Evolutionary conservation across 1,140 invertebrate genomes (phyloP), one percentile per base, ranked within the genome.

Genomic region (Seison nebaliae): DNA sequence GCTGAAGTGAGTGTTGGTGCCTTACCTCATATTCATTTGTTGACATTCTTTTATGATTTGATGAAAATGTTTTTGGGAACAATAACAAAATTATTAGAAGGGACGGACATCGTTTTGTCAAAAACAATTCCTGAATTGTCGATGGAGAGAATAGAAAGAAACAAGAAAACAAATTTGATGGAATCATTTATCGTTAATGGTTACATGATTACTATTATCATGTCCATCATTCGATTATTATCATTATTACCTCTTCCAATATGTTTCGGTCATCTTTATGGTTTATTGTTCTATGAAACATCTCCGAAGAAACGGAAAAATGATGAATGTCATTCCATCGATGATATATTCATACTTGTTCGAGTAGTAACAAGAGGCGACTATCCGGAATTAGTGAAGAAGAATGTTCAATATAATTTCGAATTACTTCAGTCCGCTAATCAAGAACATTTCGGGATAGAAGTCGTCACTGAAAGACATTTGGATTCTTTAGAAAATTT

Each of bases 271-370:
- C 91, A 91, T 58, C 79, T 83, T 53, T 63, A 75, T 40, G 84
- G 81, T 35, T 59, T 94, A 19, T 69, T 76, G 20, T 66, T 79
- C 42, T 93, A 81, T 55, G 91, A 93, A 63, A 75, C 78, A 37
- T 93, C 93, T 57, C 78, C 79, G 22, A 76, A 80, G 45, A 81
- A 80, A 63, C 76, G 88, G 4, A 64, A 71, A 40, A 62, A 88
- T 2, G 81, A 83, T 57, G 74, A 74, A 5, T 80, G 76, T 2
- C 80, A n/a, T n/a, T 12, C 78, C 8, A 55, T 88, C 5, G 56
- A 86, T 30, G 79, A 80, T 14, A 84, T 86, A 4, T 91, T 91
- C 53, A 73, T 94, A 32, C 91, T 81, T 54, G 76, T 94, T 44
- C 67, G 86, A 35, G 71, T 88, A 5, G 86, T 96, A 0, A 94